Base-by-base conservation (phyloP, 2,888 invertebrate genomes). In the Cactoblastis cactorum region DNA sequence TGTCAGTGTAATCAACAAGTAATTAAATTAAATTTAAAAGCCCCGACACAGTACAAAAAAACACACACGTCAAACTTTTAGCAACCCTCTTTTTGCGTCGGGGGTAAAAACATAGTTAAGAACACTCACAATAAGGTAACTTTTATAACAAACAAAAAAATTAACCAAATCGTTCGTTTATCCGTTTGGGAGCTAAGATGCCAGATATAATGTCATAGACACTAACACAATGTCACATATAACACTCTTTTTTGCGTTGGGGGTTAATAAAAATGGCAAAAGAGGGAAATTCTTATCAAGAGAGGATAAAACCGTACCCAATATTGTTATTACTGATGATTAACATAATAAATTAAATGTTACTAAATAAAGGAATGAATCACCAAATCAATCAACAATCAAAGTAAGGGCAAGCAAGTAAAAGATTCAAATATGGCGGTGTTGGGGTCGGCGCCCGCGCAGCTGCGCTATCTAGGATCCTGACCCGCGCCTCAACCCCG, bases 401-500 rank as follows among this genome's bases (percentile, higher is more conserved):
- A 47, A 22, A 15, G 24, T 15, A 47, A 35, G 24, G 15, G 34
- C 45, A 35, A 38, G 24, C 37, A 47, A 11, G 22, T 24, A 35
- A 49, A 19, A 57, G 59, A 60, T 59, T 55, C 46, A 53, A 56
- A 61, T 46, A 53, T 55, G 56, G 54, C 55, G 50, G 48, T 41
- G 50, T 57, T 52, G 70, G 69, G 80, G 82, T 81, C 77, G 71
- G 73, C 74, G 80, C 62, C 82, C 84, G 77, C 73, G 68, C 80
- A 79, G 77, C 75, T 76, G 74, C 67, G 67, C 63, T 88, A 88
- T 88, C 88, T 78, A 66, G 72, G 68, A 69, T 68, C 74, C 69
- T 76, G 86, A 87, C 87, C 86, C 74, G 65, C 60, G 73, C 69
- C 75, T 70, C 77, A 75, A 82, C 82, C 82, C 80, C 74, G 63